phyloP scores from a whole-genome alignment of 2,888 invertebrate genomes.

The Eristalinus aeneus region DNA sequence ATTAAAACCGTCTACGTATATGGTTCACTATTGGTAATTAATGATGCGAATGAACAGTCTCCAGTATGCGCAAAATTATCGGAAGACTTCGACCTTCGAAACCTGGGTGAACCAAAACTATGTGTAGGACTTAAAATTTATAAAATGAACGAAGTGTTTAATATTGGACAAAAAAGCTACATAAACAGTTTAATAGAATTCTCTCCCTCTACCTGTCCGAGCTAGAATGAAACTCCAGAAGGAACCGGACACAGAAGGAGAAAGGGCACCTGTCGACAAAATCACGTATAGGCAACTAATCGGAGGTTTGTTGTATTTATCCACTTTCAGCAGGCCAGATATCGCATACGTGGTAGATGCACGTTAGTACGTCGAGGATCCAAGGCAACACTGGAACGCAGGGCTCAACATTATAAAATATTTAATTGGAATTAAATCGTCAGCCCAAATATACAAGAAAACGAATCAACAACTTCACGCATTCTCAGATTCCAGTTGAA shows the following conservation, averaged over 20 bases:
- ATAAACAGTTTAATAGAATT: slow-evolving; percentile 36
- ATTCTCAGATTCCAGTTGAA: slow-evolving; percentile 25
- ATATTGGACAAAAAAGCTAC: slow-evolving; percentile 17
- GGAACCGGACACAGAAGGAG: slow-evolving; percentile 23
- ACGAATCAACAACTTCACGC: background rate
- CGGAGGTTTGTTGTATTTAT: slow-evolving; percentile 33
- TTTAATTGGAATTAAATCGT: slow-evolving; percentile 10
- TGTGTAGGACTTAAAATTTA: slow-evolving; percentile 38
- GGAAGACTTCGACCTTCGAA: slow-evolving; percentile 27
- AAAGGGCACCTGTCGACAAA: slow-evolving; percentile 25
- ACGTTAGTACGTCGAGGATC: slow-evolving; percentile 23
- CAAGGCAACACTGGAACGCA: slow-evolving; percentile 29
- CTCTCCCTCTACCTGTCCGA: slow-evolving; percentile 10
- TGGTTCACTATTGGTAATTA: background rate
- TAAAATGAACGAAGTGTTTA: slow-evolving; percentile 7
- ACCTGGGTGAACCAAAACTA: slow-evolving; percentile 38
- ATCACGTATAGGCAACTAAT: slow-evolving; percentile 17
- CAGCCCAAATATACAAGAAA: background rate
- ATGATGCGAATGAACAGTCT: background rate
- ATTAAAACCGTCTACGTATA: background rate
- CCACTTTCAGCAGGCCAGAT: slow-evolving; percentile 45
- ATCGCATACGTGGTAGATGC: slow-evolving; percentile 33
- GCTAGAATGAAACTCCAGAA: slow-evolving; percentile 29
- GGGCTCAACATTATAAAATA: slow-evolving; percentile 9
- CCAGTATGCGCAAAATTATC: slow-evolving; percentile 1